These are phyloP conservation scores for Leptinotarsa lineolata DNA, from an alignment of 1,140 invertebrate species.

Conservation along the genomic window DNA sequence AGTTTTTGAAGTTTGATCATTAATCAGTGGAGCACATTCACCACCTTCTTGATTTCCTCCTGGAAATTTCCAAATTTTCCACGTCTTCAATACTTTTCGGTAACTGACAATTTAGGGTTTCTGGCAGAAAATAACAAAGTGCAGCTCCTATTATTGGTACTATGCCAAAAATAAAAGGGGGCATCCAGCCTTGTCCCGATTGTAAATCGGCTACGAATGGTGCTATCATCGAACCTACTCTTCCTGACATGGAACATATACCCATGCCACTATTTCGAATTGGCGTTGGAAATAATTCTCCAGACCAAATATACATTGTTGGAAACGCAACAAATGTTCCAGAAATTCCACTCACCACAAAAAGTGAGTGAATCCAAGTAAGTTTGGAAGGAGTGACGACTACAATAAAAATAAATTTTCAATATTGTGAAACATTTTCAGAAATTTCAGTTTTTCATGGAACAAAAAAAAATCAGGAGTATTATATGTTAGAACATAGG, in stretches of 20 bases:
- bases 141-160: conserved; percentile 67
- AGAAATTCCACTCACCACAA: neutral
- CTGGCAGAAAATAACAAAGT: conserved; percentile 66
- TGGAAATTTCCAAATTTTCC: neutral
- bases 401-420: too few relatives aligned
- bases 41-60: too few relatives aligned
- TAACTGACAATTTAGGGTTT: conserved; percentile 60
- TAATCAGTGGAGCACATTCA: too few relatives aligned
- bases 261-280: conserved; percentile 70
- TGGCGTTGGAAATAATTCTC: conserved; percentile 70
- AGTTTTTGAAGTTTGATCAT: too few relatives aligned
- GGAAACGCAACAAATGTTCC: conserved; percentile 31
- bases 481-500: too few relatives aligned
- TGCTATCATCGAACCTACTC: conserved; percentile 69
- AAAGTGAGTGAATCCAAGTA: too few relatives aligned
- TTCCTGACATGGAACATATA: conserved; percentile 63
- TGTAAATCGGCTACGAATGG: conserved; percentile 66
- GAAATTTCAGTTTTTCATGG: too few relatives aligned
- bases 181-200: conserved; percentile 60
- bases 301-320: conserved; percentile 60
- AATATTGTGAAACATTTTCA: too few relatives aligned
- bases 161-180: conserved; percentile 62
- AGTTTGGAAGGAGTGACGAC: too few relatives aligned
- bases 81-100: conserved; percentile 5
- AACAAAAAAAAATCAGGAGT: too few relatives aligned